Evolutionary conservation across 37 sponge, comb jelly and placozoan species (phyloP), one percentile per base, ranked within the genome.

Genomic region (Hexactinellida sp.): DNA sequence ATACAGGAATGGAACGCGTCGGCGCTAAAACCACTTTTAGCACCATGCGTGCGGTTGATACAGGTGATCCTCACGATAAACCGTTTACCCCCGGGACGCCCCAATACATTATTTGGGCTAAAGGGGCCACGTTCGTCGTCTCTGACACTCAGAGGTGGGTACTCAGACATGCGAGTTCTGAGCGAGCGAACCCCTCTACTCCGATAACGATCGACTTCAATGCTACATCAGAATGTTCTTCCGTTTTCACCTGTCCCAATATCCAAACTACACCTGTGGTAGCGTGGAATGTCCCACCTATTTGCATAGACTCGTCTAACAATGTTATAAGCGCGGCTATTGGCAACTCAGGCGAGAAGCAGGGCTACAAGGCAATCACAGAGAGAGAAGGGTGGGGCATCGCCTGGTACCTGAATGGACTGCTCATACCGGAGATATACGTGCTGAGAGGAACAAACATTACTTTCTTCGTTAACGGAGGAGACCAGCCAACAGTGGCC

Each of bases 341-440:
- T 63, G 76, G 76, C 34, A 63, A 63, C 76, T 21, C 76, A 63
- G 76, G 76, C 5, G 76, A 23, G 3, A 28, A 32, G 13, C 76
- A 63, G 76, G 76, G 76, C 19, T 63, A 63, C 34, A 63, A 63
- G 76, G 76, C 32, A 25, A 63, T 63, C 76, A 63, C 76, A 21
- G 76, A 28, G 5, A 63, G 13, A 63, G 76, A 63, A 84, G 90
- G 90, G 16, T 92, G 92, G 92, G 92, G 92, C 21, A 88, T 89
- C 23, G 83, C 87, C 0, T 90, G 90, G 90, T 92, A 92, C 87
- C 52, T 92, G 54, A 90, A 92, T 83, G 87, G 38, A 25, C 76
- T 63, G 19, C 90, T 92, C 35, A 86, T 92, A 25, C 92, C 92
- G 38, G 87, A 85, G 5, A 83, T 92, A 28, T 84, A 39, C n/a